Evolutionary conservation across 2,797 vertebrate species (phyloP), one percentile per base, ranked within the genome.

Genomic region (Parauchenoglanis punctatus): DNA sequence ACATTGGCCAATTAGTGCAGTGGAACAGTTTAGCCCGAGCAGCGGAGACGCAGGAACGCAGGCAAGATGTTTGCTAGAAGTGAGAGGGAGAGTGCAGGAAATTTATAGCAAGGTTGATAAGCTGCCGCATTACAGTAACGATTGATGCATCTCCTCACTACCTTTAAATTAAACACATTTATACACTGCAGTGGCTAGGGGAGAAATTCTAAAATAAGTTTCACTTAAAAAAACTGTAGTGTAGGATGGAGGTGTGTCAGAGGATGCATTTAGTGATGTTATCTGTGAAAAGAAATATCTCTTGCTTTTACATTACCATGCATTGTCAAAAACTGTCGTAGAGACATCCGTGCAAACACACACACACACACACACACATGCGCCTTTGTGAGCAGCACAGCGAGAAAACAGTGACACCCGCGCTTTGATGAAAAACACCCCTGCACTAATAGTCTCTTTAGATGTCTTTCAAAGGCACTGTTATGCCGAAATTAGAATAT

Each of bases 1-100:
- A 96, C 96, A 96, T 93, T 95, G 96, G 95, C 97, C 97, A 98
- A 97, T 98, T 98, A 98, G 97, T 94, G 93, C 92, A 95, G 96
- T 95, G 96, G 96, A 97, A 97, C 96, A 96, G 96, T 97, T 97
- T 96, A 96, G 96, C 96, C 95, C 93, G 94, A 93, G 92, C 93
- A 93, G 94, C 75, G 88, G 73, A 91, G 85, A 91, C 90, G 59
- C 92, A 85, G 90, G 87, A 89, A 95, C 91, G 90, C 92, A 92
- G 93, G 85, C 86, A 91, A 91, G 85, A 92, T 84, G 89, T 94
- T 93, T 88, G 89, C 78, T 84, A 75, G 90, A 88, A 90, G 89
- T 75, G 85, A 35, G 67, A 11, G n/a, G 46, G 81, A 83, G 73
- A 87, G 87, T 40, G 61, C 76, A 78, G 84, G 78, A 88, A 75